These are phyloP conservation scores for Echiichthys vipera DNA, from an alignment of 2,797 vertebrate genomes.

Conservation along the genomic window DNA sequence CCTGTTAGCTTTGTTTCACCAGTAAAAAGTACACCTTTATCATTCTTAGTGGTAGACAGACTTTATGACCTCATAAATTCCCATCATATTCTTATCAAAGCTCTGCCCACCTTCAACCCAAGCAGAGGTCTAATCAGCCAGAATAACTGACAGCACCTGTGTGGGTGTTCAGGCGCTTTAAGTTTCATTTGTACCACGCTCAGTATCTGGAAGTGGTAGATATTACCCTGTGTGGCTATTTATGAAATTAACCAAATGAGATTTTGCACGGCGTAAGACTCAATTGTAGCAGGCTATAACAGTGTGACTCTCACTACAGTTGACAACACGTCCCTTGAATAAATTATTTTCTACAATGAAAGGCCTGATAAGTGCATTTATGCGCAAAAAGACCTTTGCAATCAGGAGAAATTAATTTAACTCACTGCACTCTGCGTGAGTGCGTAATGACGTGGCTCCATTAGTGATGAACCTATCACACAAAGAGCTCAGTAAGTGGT, in stretches of 20 bases:
- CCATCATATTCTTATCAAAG: too few relatives aligned
- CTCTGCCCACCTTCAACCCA: too few relatives aligned
- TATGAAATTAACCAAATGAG: neutral
- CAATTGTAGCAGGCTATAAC: neutral
- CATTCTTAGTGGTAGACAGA: too few relatives aligned
- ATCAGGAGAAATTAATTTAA: neutral
- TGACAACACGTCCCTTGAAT: neutral
- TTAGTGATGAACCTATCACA: neutral
- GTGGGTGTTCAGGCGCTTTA: too few relatives aligned
- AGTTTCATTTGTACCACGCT: neutral
- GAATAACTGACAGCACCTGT: too few relatives aligned
- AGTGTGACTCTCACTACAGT: too few relatives aligned
- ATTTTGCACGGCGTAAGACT: neutral
- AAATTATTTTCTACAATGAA: too few relatives aligned
- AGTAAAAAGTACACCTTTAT: too few relatives aligned
- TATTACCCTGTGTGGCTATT: neutral
- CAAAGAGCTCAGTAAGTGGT: slow-evolving; percentile 3
- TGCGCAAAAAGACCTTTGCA: neutral
- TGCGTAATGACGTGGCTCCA: slow-evolving; percentile 24
- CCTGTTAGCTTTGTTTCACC: too few relatives aligned
- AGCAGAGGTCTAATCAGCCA: too few relatives aligned
- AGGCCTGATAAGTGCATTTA: neutral
- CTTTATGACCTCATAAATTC: too few relatives aligned
- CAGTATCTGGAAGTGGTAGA: neutral
- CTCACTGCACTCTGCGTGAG: neutral